Evolutionary conservation across 2,888 invertebrate genomes (phyloP), one percentile per base, ranked within the genome.

Genomic region (Neoascia interrupta): DNA sequence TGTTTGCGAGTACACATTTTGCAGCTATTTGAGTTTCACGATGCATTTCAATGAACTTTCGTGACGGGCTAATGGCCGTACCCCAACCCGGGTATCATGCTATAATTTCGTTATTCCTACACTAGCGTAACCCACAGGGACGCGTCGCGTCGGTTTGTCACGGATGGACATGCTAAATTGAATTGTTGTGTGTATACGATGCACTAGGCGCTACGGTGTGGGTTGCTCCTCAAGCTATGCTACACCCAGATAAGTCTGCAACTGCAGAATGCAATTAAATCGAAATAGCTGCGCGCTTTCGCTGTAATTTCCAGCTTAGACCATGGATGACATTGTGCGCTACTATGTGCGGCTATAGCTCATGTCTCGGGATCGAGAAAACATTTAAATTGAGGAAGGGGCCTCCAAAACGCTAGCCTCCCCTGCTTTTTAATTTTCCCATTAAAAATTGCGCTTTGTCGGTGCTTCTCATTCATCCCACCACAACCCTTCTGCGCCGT

Each of bases 101-200:
- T 43, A 36, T 79, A 68, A 79, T 61, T 79, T 68, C 53, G 79
- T 73, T 73, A 73, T 73, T 73, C 79, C 45, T 47, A 18, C 28
- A 41, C 70, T 21, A 56, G 19, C 2, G 66, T 34, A 51, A 79
- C 60, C 72, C 26, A 64, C 36, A n/a, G 41, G 31, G n/a, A 31
- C 51, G 49, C 66, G 36, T 54, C 36, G 58, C 45, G 39, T 56
- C 28, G 66, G 73, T 72, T 73, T 79, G 66, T 61, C 66, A 73
- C 61, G 73, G 79, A 73, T 68, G 79, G 79, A 79, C 73, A 79
- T 73, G 73, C 73, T 79, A 72, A 79, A 79, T 79, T 79, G 79
- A 79, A 79, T 79, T 79, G 79, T 79, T 79, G 60, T 60, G 61
- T 73, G 66, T 39, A 58, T 39, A 13, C 19, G 36, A 18, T 18